Conservation (phyloP, 2,888 invertebrate species). For the Cecidostiba fungosa region DNA sequence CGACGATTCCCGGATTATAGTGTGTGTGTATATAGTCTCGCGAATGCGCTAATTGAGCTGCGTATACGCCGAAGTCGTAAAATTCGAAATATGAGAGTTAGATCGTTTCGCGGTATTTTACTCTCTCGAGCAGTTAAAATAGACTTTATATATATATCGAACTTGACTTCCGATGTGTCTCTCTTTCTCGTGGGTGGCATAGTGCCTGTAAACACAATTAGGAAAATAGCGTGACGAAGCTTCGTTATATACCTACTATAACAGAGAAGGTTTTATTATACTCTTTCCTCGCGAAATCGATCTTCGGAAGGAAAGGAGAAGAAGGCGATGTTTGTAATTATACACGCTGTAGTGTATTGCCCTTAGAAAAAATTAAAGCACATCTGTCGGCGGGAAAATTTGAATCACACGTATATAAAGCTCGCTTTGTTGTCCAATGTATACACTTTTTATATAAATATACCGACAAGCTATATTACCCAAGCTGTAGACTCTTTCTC, state of each 20-base stretch:
- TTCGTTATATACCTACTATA: not conserved
- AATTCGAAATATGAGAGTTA: slow-evolving; percentile 43
- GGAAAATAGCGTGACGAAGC: slow-evolving; percentile 10
- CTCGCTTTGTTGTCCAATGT: not conserved
- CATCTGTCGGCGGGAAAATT: not conserved
- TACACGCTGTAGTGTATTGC: too few relatives aligned
- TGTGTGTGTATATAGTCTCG: not conserved
- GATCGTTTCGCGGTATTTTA: slow-evolving; percentile 28
- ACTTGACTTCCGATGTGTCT: not conserved
- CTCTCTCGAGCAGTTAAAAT: not conserved
- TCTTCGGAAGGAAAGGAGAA: slow-evolving; percentile 3
- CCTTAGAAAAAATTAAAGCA: too few relatives aligned
- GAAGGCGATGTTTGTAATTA: not conserved
- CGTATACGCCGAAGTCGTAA: slow-evolving; percentile 43
- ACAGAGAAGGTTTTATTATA: not conserved
- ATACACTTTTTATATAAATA: not conserved
- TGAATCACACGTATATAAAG: not conserved
- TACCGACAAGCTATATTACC: not conserved
- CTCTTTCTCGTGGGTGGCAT: slow-evolving; percentile 25
- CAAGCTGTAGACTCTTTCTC: not conserved
- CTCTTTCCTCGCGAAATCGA: slow-evolving; percentile 15
- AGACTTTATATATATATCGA: slow-evolving; percentile 1
- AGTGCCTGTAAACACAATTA: slow-evolving; percentile 11
- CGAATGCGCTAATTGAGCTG: slow-evolving; percentile 50
- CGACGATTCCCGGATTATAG: slow-evolving; percentile 44